A percentile compares a stretch with the other conserved stretches of the same genome.
phyloP scores from a whole-genome alignment of 2,113 vertebrate species.

The Myotis yumanensis region DNA sequence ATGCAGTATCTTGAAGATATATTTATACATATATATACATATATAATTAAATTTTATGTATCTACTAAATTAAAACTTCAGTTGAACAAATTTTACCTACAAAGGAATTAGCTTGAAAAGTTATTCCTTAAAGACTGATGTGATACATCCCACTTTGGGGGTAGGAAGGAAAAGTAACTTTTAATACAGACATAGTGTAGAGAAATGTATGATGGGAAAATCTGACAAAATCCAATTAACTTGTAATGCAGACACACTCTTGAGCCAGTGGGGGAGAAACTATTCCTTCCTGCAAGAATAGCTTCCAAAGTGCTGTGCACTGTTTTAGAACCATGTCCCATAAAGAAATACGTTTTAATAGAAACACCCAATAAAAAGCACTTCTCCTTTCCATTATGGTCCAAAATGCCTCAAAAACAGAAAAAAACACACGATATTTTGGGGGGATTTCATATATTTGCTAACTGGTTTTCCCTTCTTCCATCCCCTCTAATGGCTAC shows the following conservation, averaged over 20 bases:
- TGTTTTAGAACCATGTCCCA: neutral
- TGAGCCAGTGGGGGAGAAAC: neutral
- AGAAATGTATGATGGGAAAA: neutral
- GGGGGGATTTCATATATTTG: constrained; percentile 17
- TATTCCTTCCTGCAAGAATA: neutral
- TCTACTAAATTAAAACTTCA: neutral
- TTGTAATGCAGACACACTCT: neutral
- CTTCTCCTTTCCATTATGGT: neutral
- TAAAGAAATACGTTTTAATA: neutral
- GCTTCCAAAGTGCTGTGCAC: neutral
- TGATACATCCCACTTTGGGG: neutral
- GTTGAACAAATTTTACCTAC: neutral
- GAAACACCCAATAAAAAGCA: constrained; percentile 35
- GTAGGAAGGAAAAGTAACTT: neutral
- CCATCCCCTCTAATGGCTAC: constrained; percentile 16
- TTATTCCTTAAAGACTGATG: neutral
- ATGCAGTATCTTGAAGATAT: neutral
- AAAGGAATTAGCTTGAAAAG: neutral
- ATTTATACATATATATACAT: neutral
- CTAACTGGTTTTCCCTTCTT: constrained; percentile 55
- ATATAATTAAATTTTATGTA: neutral
- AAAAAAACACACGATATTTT: neutral
- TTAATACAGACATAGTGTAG: neutral
- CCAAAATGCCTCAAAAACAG: neutral
- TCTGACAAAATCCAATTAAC: neutral